These are phyloP conservation scores for Clupea harengus DNA, from an alignment of 2,113 vertebrate genomes.

Conservation along the genomic window DNA sequence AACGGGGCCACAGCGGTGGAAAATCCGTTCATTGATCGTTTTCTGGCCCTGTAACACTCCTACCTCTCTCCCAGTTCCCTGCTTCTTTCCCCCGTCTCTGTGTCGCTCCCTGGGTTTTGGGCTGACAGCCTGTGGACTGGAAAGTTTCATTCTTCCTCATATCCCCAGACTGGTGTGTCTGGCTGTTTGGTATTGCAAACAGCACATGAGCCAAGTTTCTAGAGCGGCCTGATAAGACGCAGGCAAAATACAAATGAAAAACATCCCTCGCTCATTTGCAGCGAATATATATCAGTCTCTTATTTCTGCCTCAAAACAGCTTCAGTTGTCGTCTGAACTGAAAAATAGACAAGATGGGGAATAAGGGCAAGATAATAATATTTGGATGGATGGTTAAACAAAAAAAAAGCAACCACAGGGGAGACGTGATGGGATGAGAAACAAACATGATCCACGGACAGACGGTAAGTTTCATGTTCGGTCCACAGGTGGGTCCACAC, in stretches of 20 bases:
- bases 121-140: neutral
- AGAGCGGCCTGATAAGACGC: conserved; percentile 6
- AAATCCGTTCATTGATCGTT: conserved; percentile 6
- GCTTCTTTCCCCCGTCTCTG: neutral
- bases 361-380: neutral
- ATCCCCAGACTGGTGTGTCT: neutral
- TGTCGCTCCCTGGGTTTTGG: neutral
- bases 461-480: neutral
- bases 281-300: neutral
- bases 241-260: conserved; percentile 7
- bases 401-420: neutral
- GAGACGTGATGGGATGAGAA: neutral
- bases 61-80: neutral
- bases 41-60: neutral
- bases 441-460: neutral
- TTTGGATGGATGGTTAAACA: neutral
- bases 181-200: neutral
- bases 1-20: neutral
- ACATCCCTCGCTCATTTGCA: neutral
- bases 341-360: neutral
- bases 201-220: neutral
- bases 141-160: neutral
- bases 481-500: neutral
- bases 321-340: neutral
- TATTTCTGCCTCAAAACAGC: neutral